A percentile compares a stretch with the other conserved stretches of the same genome.
Conservation (phyloP, 2,113 vertebrate species). For the Pitta sordida region DNA sequence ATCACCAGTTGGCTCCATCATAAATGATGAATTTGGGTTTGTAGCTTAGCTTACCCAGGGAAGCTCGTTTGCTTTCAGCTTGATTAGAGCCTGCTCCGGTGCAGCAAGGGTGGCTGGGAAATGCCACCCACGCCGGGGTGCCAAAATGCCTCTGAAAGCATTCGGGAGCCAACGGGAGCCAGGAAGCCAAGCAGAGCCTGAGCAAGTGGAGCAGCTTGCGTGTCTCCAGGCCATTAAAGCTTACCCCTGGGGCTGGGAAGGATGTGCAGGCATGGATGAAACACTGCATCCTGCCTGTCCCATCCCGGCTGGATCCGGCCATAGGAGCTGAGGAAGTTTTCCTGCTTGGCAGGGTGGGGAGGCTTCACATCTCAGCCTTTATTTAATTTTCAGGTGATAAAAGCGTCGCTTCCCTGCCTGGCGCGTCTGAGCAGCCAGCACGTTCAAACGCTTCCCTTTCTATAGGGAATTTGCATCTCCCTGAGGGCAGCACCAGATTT, state of each 20-base stretch:
- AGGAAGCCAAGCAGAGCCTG: not conserved
- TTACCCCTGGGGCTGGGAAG: conserved; percentile 29
- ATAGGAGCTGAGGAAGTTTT: conserved; percentile 16
- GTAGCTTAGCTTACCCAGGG: not conserved
- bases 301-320: not conserved
- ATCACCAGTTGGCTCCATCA: not conserved
- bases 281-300: not conserved
- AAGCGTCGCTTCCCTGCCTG: not conserved
- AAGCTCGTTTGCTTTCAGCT: not conserved
- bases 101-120: not conserved
- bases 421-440: not conserved
- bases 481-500: not conserved
- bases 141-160: conserved; percentile 4
- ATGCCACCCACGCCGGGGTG: not conserved
- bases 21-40: not conserved
- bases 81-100: not conserved
- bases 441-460: not conserved
- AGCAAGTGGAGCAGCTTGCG: not conserved
- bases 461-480: conserved; percentile 48
- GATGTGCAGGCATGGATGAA: conserved; percentile 17
- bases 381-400: conserved; percentile 28
- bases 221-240: conserved; percentile 34
- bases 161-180: not conserved
- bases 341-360: conserved; percentile 49
- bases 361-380: conserved; percentile 24